A percentile compares a stretch with the other conserved stretches of the same genome.
phyloP scores from a whole-genome alignment of 2,888 invertebrate genomes.

The Trichopria drosophilae region DNA sequence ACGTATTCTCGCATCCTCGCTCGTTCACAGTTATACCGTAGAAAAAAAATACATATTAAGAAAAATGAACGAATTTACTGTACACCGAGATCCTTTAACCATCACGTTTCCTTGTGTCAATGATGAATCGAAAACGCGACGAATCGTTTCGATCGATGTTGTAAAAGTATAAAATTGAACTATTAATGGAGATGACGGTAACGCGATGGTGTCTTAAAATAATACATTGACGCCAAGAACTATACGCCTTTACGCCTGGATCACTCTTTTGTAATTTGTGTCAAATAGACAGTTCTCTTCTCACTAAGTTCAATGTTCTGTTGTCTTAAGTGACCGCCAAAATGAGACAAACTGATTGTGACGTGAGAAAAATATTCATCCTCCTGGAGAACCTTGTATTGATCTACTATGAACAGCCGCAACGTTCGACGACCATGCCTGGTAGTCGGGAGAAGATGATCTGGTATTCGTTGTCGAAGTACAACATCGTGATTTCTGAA shows the following conservation, averaged over 20 bases:
- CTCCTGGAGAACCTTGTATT: constrained; percentile 11
- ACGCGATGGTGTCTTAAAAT: constrained; percentile 54
- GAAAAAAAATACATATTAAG: constrained; percentile 41
- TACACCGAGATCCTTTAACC: constrained; percentile 55
- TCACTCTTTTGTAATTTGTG: constrained; percentile 28
- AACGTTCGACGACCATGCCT: constrained; percentile 92
- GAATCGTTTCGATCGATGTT: constrained; percentile 4
- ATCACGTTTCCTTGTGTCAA: constrained; percentile 40
- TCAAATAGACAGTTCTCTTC: too few species aligned
- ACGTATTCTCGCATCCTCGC: constrained; percentile 25
- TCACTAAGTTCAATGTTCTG: background rate
- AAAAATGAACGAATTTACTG: constrained; percentile 46
- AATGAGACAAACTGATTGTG: background rate
- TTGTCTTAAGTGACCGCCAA: constrained; percentile 6
- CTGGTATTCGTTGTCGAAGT: constrained; percentile 86
- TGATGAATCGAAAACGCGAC: constrained; percentile 1
- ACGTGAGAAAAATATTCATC: constrained; percentile 6
- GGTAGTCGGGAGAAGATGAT: constrained; percentile 86
- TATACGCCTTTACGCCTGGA: constrained; percentile 48
- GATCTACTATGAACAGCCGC: constrained; percentile 79
- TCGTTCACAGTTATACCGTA: constrained; percentile 19
- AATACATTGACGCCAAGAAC: constrained; percentile 57
- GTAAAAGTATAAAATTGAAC: background rate
- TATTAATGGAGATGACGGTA: constrained; percentile 27
- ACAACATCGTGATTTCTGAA: constrained; percentile 87